A percentile compares a stretch with the other conserved stretches of the same genome.
Evolutionary conservation across 1,140 invertebrate genomes (phyloP).

Genomic region (Heterodera schachtii): DNA sequence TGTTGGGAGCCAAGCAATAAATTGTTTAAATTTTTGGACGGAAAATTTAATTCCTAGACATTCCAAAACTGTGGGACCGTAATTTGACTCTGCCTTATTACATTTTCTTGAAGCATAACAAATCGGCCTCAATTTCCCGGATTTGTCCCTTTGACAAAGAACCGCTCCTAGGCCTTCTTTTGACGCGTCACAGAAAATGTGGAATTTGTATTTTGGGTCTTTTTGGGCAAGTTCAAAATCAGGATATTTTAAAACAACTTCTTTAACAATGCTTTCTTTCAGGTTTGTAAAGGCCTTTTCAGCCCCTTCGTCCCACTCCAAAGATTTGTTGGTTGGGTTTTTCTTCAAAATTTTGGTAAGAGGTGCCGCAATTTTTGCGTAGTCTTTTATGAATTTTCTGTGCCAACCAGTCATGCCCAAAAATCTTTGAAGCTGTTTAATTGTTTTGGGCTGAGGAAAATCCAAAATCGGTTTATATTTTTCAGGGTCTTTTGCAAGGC

Average conservation of each 20-base stretch:
- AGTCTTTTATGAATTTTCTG: conserved; percentile 65
- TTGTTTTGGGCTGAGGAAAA: conserved; percentile 57
- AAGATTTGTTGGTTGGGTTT: conserved; percentile 48
- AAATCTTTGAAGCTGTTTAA: conserved; percentile 66
- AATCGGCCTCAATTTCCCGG: not conserved
- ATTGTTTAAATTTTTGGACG: not conserved
- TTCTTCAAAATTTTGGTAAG: conserved; percentile 67
- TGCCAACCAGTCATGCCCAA: conserved; percentile 68
- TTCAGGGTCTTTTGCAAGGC: conserved; percentile 63
- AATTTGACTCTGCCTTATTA: conserved; percentile 15
- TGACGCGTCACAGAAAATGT: conserved; percentile 15
- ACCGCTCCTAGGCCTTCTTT: conserved; percentile 22
- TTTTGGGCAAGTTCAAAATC: conserved; percentile 17
- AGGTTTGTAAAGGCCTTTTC: conserved; percentile 64
- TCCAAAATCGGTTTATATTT: conserved; percentile 64
- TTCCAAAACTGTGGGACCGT: conserved; percentile 8
- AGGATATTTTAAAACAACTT: conserved; percentile 34
- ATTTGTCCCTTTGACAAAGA: conserved; percentile 13
- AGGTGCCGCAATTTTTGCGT: conserved; percentile 60
- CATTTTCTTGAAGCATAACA: conserved; percentile 16
- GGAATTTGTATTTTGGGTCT: conserved; percentile 1
- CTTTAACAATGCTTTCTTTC: conserved; percentile 54
- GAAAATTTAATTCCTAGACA: conserved; percentile 6
- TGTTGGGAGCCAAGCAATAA: not conserved
- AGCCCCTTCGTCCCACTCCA: conserved; percentile 63